phyloP scores from a whole-genome alignment of 2,113 vertebrate species.

The Cathartes aura region DNA sequence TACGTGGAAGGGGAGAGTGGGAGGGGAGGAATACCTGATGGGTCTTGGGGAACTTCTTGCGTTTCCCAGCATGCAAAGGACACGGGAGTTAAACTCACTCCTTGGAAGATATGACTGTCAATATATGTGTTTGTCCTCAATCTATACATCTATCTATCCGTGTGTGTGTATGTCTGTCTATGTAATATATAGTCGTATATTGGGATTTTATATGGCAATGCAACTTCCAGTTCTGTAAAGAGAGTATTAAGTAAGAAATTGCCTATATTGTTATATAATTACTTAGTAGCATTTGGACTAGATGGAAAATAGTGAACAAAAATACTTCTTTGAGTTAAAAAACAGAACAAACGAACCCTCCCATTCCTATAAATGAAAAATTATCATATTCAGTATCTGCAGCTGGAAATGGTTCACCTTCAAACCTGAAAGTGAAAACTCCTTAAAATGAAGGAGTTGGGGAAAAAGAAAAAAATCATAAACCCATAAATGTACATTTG shows the following conservation, averaged over 20 bases:
- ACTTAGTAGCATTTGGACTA: background rate
- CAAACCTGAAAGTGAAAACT: background rate
- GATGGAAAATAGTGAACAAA: background rate
- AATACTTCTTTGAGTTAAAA: background rate
- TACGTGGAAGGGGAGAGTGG: background rate
- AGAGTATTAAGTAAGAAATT: background rate
- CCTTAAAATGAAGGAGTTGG: background rate
- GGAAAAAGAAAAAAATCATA: background rate
- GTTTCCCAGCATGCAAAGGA: background rate
- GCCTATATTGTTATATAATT: background rate
- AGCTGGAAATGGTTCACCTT: background rate
- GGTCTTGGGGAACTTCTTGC: background rate
- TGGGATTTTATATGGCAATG: background rate
- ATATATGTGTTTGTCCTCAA: background rate
- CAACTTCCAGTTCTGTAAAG: background rate
- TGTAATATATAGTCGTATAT: background rate
- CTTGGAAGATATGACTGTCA: background rate
- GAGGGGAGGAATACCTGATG: background rate
- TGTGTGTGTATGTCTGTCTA: background rate
- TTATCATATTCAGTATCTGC: background rate
- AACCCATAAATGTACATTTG: background rate
- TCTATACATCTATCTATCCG: fast-evolving
- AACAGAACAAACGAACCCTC: background rate
- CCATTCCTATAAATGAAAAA: background rate
- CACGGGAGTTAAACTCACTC: background rate